These are phyloP conservation scores for Etheostoma spectabile DNA, from an alignment of 2,113 vertebrate genomes.

Conservation along the genomic window DNA sequence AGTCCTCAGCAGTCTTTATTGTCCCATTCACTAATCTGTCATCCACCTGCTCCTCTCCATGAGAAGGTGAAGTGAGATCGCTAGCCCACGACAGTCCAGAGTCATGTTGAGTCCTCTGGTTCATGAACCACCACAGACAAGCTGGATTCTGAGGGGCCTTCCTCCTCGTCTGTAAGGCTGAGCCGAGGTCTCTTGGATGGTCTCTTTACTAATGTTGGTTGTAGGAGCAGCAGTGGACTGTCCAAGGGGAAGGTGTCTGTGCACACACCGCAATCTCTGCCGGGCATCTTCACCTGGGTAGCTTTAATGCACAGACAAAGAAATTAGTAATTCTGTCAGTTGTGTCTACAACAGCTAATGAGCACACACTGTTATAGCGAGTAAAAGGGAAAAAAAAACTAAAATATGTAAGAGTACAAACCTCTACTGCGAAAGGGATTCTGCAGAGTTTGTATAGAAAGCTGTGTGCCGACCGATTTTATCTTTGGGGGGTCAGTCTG, in stretches of 20 bases:
- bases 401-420: background rate
- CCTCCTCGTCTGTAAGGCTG: constrained; percentile 4
- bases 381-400: background rate
- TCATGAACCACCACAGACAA: background rate
- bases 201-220: constrained; percentile 27
- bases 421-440: constrained; percentile 21
- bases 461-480: constrained; percentile 19
- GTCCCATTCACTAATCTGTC: background rate
- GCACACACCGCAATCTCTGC: constrained; percentile 36
- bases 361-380: background rate
- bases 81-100: background rate
- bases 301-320: constrained; percentile 22
- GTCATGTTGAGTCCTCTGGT: constrained; percentile 23
- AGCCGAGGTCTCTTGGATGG: constrained; percentile 36
- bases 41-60: background rate
- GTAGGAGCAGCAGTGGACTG: constrained; percentile 34
- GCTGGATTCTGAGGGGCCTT: constrained; percentile 21
- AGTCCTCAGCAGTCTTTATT: background rate
- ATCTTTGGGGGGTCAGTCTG: constrained; percentile 25
- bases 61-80: background rate
- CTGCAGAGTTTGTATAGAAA: constrained; percentile 14
- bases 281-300: constrained; percentile 13
- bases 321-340: background rate
- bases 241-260: constrained; percentile 40
- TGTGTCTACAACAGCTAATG: background rate